A percentile compares a stretch with the other conserved stretches of the same genome.
Conservation (phyloP, 2,888 invertebrate species). For the Hoplodrina ambigua region DNA sequence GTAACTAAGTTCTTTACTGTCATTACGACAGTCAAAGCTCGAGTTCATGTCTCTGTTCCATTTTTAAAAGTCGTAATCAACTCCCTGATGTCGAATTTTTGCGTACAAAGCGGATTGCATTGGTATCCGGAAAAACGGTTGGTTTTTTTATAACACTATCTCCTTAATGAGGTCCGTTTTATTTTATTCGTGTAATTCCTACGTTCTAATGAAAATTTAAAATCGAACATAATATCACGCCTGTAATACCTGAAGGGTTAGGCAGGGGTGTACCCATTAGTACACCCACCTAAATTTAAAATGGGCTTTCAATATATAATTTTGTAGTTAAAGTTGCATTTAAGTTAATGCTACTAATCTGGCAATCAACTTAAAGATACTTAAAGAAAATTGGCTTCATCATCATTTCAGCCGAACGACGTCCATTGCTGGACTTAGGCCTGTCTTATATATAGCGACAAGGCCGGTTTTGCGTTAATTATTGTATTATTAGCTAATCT, state of each 20-base stretch:
- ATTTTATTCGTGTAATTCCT: conserved; percentile 1
- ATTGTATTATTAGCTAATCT: too few relatives aligned
- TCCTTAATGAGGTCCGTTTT: neutral
- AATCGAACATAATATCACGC: too few relatives aligned
- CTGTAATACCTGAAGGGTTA: too few relatives aligned
- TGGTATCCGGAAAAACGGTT: conserved; percentile 11
- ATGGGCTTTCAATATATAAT: too few relatives aligned
- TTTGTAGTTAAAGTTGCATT: too few relatives aligned
- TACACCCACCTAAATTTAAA: too few relatives aligned
- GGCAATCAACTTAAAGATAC: neutral
- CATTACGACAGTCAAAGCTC: conserved; percentile 44
- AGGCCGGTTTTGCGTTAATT: too few relatives aligned
- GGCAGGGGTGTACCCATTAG: too few relatives aligned
- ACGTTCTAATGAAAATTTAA: neutral
- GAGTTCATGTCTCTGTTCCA: conserved; percentile 27
- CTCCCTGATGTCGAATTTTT: conserved; percentile 39
- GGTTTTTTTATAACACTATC: conserved; percentile 2
- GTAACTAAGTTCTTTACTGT: conserved; percentile 40
- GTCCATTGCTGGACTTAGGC: neutral
- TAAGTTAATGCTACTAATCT: neutral
- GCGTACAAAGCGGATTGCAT: conserved; percentile 31
- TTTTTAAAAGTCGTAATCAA: conserved; percentile 42
- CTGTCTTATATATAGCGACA: too few relatives aligned
- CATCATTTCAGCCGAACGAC: too few relatives aligned
- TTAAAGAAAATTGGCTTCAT: neutral